Base-by-base conservation (phyloP, 2,888 invertebrate species). In the Physocephala rufipes region DNA sequence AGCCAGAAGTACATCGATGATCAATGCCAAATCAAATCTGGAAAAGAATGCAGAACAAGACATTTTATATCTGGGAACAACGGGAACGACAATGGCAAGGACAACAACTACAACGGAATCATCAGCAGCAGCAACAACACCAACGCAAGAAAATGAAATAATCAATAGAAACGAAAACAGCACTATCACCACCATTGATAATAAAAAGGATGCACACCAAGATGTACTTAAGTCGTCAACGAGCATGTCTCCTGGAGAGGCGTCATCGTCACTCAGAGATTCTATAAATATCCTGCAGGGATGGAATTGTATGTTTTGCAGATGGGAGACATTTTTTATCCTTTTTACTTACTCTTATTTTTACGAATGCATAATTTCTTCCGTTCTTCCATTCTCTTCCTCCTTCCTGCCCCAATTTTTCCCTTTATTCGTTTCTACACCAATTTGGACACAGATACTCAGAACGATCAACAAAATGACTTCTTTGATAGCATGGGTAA, bases 211-310 rank as follows among this genome's bases (percentile, higher is more conserved):
- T 79, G 79, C 79, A 81, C 84, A 82, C 79, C 82, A 82, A 81
- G 82, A 84, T 82, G 82, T 83, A 84, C 83, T 83, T 83, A 83
- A 83, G 80, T 82, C 82, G 83, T 80, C 84, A 83, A 78, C 81
- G 80, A 82, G 82, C 82, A 83, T 83, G 83, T 83, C 84, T 78
- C 82, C 83, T n/a, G n/a, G n/a, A n/a, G n/a, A n/a, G n/a, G n/a
- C n/a, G 76, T 36, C 36, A 9, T 9, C 36, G 5, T 9, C 36
- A 36, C 79, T 82, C 74, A 68, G 81, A 75, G 82, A 79, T 75
- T 80, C 81, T 73, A 76, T 81, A 81, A 82, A 83, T 78, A 82
- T 58, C 2, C 74, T 74, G 67, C 82, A 82, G 75, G 82, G 82
- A 79, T 81, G 79, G 81, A 84, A 84, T 83, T 78, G 83, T 83